Base-by-base conservation (phyloP, 1,140 invertebrate species). In the Matsumurasca onukii region DNA sequence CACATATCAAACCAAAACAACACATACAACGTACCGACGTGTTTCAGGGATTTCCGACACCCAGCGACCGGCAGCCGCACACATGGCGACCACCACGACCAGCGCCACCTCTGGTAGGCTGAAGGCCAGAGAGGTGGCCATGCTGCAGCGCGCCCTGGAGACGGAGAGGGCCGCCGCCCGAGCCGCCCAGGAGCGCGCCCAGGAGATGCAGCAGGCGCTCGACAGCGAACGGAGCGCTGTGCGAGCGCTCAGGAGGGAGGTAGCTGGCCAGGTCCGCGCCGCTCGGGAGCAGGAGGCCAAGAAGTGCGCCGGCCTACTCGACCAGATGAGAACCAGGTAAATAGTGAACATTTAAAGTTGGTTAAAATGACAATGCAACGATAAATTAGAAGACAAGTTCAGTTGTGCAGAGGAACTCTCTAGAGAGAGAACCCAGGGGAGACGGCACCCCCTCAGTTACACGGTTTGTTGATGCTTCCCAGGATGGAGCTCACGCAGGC, bases 221-320 rank as follows among this genome's bases (percentile, higher is more conserved):
- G 67, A 68, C 57, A 27, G 67, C 24, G 67, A 68, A 49, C 57
- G 67, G 34, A 68, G 67, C 57, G 67, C 67, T 39, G 34, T 59
- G 3, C 31, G 59, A 49, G 57, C 55, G 55, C 55, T 59, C 1
- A 1, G 59, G 1, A 3, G 67, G 9, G 67, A 68, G 39, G 31
- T 51, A 1, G 34, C 57, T 5, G 17, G 30, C 13, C 67, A 68
- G 27, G 39, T 51, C 3, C 31, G 61, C 20, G 57, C 31, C 1
- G 59, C 20, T 25, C 55, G 67, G 24, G 52, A 68, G 48, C 31
- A 61, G 20, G 67, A 68, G 61, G 55, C 55, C 29, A 39, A 27
- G 2, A 62, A 63, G 34, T 63, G 49, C 39, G 15, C 1, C 20
- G 67, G 34, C 27, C 31, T 68, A 0, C 15, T 68, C 17, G 57